phyloP scores from a whole-genome alignment of 2,113 vertebrate genomes.

The Xenopus tropicalis region DNA sequence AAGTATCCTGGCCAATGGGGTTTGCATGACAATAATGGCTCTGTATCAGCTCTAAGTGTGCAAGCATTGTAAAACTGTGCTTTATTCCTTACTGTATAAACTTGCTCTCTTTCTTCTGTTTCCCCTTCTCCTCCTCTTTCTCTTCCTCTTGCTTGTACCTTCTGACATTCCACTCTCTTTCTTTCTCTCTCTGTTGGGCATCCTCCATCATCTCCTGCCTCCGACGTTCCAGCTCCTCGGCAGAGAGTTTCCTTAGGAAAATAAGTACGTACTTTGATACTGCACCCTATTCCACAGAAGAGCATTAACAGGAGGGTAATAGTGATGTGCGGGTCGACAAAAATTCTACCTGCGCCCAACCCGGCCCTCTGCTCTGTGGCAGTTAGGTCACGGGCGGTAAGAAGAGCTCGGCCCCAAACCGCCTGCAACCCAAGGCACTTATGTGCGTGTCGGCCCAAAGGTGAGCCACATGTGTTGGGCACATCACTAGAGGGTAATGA shows the following conservation, averaged over 20 bases:
- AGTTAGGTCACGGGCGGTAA: constrained; percentile 1
- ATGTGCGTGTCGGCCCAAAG: too few relatives aligned
- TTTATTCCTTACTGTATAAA: constrained; percentile 83
- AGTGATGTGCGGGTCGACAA: too few relatives aligned
- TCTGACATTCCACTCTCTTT: constrained; percentile 75
- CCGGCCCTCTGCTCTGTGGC: neutral
- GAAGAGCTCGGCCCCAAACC: too few relatives aligned
- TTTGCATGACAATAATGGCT: too few relatives aligned
- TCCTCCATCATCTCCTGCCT: constrained; percentile 88
- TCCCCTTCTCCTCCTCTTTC: constrained; percentile 67
- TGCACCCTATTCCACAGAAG: neutral
- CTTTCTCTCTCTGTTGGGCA: constrained; percentile 83
- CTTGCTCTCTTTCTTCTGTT: constrained; percentile 65
- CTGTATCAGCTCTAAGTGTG: too few relatives aligned
- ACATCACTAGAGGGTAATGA: neutral
- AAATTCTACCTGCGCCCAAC: too few relatives aligned
- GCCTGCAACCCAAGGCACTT: too few relatives aligned
- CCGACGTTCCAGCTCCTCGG: constrained; percentile 80
- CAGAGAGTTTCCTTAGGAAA: constrained; percentile 73
- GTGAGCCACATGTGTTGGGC: too few relatives aligned
- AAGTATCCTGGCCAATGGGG: too few relatives aligned
- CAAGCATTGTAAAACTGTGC: too few relatives aligned
- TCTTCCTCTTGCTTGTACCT: constrained; percentile 80
- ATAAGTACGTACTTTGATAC: neutral
- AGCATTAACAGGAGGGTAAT: neutral